A percentile compares a stretch with the other conserved stretches of the same genome.
phyloP scores from a whole-genome alignment of 2,113 vertebrate species.

The Rafetus swinhoei region DNA sequence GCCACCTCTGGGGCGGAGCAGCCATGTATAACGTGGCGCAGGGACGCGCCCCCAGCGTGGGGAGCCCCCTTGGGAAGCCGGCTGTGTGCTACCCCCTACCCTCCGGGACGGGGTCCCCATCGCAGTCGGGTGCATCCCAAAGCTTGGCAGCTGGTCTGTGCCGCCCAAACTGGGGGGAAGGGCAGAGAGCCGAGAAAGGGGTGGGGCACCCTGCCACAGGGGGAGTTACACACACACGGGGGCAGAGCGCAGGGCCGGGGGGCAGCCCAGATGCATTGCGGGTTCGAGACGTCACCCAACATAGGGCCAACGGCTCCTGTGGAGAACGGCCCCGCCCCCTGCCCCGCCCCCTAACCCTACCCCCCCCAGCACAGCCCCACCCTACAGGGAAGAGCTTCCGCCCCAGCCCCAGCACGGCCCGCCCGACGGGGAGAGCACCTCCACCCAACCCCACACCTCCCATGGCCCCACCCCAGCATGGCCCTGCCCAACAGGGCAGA shows the following conservation, averaged over 20 bases:
- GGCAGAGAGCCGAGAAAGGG: background rate
- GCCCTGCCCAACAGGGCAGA: background rate
- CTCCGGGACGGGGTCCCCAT: background rate
- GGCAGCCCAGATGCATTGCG: no score
- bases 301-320: no score
- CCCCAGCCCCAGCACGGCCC: no score
- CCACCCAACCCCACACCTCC: background rate
- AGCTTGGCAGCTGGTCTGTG: background rate
- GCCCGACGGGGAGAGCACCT: no score
- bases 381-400: no score
- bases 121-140: background rate
- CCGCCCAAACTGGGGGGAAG: background rate
- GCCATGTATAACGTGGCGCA: background rate
- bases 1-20: background rate
- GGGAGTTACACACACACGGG: background rate
- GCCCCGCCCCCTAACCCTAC: no score
- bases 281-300: background rate
- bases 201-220: no score
- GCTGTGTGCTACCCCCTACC: background rate
- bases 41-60: fast-evolving
- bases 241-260: no score
- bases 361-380: no score
- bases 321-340: no score
- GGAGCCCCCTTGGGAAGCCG: background rate
- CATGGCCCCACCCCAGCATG: background rate